Evolutionary conservation across 2,113 vertebrate species (phyloP), one percentile per base, ranked within the genome.

Genomic region (Regulus satrapa): DNA sequence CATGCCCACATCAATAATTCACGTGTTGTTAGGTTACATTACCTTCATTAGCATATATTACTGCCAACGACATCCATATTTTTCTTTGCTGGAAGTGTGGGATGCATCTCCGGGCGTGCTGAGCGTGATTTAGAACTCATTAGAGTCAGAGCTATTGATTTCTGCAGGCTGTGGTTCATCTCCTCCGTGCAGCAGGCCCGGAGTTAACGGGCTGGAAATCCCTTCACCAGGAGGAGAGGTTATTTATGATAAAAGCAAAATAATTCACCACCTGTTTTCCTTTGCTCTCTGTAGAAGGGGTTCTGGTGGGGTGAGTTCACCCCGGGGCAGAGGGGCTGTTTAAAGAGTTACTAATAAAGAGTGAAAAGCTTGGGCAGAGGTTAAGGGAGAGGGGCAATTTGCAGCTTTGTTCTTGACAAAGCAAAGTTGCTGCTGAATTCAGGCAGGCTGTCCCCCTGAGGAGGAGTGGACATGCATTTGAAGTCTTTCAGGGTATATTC

Each of bases 1-100:
- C 80, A 55, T 94, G 91, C 77, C 73, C 72, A 43, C 84, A 92
- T 97, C 86, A 96, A 94, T 97, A 96, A 95, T 95, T 93, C 95
- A 86, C 95, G 26, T 95, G 91, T 85, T 83, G 83, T 96, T 93
- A 91, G 87, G 78, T 79, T 91, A 48, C 66, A 64, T 93, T 90
- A 69, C 69, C 61, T 92, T 94, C 79, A 94, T 96, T 94, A 95
- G 83, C 95, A 87, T 95, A 78, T 32, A 89, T 96, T 96, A 90
- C 88, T 94, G 93, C 92, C 90, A 88, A 2, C 87, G 72, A 74
- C 82, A 93, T 92, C 75, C 85, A 9, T 90, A 63, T 88, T 85
- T 89, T 74, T 56, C 59, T 63, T 80, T 84, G 85, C 75, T 88
- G 90, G 78, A 83, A 59, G 78, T 71, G 88, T 67, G 56, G 72